These are phyloP conservation scores for Urocynchramus pylzowi DNA, from an alignment of 2,113 vertebrate genomes.

Conservation along the genomic window DNA sequence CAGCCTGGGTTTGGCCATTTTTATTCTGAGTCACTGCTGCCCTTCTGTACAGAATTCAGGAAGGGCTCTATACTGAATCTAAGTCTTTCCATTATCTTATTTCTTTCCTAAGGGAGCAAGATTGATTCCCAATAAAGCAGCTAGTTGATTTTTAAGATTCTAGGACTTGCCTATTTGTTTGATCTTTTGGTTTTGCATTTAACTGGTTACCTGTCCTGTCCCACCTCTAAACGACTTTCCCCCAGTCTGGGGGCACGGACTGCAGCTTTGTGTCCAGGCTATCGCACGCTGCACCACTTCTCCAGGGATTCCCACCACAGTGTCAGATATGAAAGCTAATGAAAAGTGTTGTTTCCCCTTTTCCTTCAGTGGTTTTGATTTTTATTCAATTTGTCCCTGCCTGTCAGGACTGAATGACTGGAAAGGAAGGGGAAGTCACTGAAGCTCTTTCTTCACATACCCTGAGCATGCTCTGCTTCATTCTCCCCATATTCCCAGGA, in stretches of 20 bases:
- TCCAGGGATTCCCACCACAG: not conserved
- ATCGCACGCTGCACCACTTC: accelerated
- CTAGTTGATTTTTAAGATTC: conserved; percentile 41
- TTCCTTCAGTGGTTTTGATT: not conserved
- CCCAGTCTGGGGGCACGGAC: not conserved
- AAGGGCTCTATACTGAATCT: not conserved
- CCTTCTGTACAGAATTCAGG: not conserved
- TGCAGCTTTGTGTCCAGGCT: not conserved
- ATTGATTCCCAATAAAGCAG: conserved; percentile 61
- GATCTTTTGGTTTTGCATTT: conserved; percentile 14
- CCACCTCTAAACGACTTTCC: not conserved
- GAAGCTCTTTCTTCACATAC: not conserved
- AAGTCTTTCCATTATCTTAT: conserved; percentile 24
- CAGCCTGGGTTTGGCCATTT: not conserved
- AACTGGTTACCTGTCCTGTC: not conserved
- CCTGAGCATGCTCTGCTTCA: accelerated
- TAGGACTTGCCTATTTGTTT: conserved; percentile 8
- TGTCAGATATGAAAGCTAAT: not conserved
- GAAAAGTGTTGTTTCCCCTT: not conserved
- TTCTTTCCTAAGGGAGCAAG: conserved; percentile 11
- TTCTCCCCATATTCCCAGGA: not conserved
- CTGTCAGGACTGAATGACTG: not conserved
- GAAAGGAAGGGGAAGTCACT: not conserved
- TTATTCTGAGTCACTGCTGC: not conserved
- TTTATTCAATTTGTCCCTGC: conserved; percentile 7